Evolutionary conservation across 2,888 invertebrate species (phyloP), one percentile per base, ranked within the genome.

Genomic region (Dendrolimus pini): DNA sequence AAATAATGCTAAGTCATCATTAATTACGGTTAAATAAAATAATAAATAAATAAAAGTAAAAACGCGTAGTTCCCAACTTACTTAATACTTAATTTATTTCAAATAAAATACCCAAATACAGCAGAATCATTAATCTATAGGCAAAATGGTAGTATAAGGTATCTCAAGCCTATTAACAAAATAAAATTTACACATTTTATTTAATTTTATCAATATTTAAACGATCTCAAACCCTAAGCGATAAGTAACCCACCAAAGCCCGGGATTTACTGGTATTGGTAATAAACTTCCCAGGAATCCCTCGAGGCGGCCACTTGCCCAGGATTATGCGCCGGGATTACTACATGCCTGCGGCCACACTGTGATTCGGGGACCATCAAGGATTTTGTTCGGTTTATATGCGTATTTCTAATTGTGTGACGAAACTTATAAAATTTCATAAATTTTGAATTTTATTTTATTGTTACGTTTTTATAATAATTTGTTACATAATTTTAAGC

Each of bases 261-360:
- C 70, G 76, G 73, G 80, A 72, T 73, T 75, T 77, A 66, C 62
- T 60, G 64, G 70, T 68, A 67, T 72, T 64, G 71, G 76, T 79
- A 84, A 83, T 83, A 82, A 80, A 78, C 82, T 85, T 86, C 85
- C 83, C 86, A 79, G 77, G 71, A 69, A 65, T 78, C 84, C 84
- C 85, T 74, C 65, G 80, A 75, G 83, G 82, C 81, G 80, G 65
- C 76, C 82, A 85, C 89, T 88, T 85, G 85, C 76, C 73, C 77
- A 64, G 84, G 88, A 85, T 89, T 88, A 83, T 61, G 60, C 56
- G 64, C 68, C 61, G 65, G 75, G 77, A 79, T 78, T 79, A 75
- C 61, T 55, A 60, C 64, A 66, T 64, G 71, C 75, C 68, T 63
- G 69, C 65, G 68, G 67, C 68, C 55, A 59, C 57, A 65, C 62